Percentiles rank a stretch among this genome's conserved stretches.
phyloP scores from a whole-genome alignment of 2,888 invertebrate genomes.

The Sesia bembeciformis region DNA sequence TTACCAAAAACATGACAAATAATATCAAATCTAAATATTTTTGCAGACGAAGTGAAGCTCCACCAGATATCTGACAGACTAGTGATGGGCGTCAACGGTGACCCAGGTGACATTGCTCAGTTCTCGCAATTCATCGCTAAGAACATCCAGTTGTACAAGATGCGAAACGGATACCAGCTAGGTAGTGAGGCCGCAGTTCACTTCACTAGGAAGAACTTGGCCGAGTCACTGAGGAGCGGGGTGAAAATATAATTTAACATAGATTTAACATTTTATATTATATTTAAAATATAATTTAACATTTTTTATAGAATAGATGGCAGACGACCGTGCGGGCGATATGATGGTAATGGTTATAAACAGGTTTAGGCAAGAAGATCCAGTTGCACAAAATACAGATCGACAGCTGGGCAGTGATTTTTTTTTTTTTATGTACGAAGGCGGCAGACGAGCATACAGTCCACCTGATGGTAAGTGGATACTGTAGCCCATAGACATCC shows the following conservation, averaged over 20 bases:
- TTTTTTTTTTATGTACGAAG: too few species aligned
- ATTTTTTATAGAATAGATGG: too few species aligned
- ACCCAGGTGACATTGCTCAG: conserved; percentile 92
- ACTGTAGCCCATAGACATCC: too few species aligned
- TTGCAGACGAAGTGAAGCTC: conserved; percentile 92
- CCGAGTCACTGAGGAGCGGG: conserved; percentile 86
- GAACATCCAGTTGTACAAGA: conserved; percentile 95
- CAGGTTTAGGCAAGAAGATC: too few species aligned
- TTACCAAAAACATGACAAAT: not conserved
- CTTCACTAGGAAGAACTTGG: conserved; percentile 91
- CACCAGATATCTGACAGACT: conserved; percentile 87
- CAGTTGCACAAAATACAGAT: too few species aligned
- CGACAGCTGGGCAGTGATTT: too few species aligned
- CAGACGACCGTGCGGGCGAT: too few species aligned
- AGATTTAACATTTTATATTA: too few species aligned
- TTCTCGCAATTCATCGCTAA: conserved; percentile 96
- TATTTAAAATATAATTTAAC: not conserved
- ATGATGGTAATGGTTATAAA: too few species aligned
- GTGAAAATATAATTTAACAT: conserved; percentile 32
- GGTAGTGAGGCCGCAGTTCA: conserved; percentile 89
- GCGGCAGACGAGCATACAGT: too few species aligned
- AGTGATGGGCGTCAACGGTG: conserved; percentile 92
- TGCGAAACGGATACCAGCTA: conserved; percentile 94
- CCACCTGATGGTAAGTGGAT: too few species aligned
- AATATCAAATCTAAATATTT: not conserved